phyloP scores from a whole-genome alignment of 2,797 vertebrate species.

The Cichlasoma orientale region DNA sequence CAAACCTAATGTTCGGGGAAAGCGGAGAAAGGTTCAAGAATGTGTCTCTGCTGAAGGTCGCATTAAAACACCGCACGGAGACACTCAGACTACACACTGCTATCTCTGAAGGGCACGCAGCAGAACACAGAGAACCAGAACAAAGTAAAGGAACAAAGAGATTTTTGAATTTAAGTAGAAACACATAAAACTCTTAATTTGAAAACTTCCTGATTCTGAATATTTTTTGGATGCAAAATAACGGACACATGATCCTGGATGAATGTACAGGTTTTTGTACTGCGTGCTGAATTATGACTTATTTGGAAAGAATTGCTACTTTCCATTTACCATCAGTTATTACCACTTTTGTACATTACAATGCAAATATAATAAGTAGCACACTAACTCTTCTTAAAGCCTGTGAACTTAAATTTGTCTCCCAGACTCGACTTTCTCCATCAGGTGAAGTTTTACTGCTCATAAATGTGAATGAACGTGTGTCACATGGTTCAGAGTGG shows the following conservation, averaged over 20 bases:
- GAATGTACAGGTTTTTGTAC: no score
- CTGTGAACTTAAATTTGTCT: neutral
- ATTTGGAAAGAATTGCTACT: no score
- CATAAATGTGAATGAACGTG: neutral
- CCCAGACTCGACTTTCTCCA: neutral
- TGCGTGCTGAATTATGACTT: no score
- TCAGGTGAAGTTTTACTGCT: neutral
- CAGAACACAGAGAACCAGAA: neutral
- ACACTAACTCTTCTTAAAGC: neutral
- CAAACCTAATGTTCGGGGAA: neutral
- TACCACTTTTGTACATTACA: neutral
- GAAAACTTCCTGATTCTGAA: no score
- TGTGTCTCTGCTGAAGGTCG: constrained; percentile 7
- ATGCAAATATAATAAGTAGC: no score
- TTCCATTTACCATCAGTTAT: neutral
- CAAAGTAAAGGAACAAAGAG: neutral
- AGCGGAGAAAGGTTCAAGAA: constrained; percentile 17
- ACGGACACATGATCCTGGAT: no score
- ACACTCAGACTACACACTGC: neutral
- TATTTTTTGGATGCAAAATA: no score
- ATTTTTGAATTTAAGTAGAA: neutral
- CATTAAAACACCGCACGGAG: constrained; percentile 4
- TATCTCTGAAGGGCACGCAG: neutral
- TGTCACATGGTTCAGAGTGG: neutral
- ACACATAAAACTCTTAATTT: no score